Conservation (phyloP, 2,888 invertebrate species). For the Eucriotettix oculatus region DNA sequence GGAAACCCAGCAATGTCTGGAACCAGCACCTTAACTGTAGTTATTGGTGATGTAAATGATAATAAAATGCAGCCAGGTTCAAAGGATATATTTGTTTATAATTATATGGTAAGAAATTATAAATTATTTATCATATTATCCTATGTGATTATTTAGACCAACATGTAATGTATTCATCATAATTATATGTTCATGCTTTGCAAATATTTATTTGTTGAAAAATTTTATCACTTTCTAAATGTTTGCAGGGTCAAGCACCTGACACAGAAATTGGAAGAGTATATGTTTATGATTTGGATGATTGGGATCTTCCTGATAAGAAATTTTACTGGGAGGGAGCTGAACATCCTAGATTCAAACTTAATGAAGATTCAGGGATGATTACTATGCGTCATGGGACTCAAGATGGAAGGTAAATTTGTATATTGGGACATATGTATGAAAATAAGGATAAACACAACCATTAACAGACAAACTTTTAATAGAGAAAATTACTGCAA, state of each 20-base stretch:
- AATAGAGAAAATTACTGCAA: too few relatives aligned
- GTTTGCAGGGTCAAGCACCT: conserved; percentile 60
- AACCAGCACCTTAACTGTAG: conserved; percentile 86
- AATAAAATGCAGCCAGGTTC: conserved; percentile 97
- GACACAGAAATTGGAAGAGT: conserved; percentile 88
- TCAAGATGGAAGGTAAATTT: conserved; percentile 50
- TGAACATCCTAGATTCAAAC: conserved; percentile 72
- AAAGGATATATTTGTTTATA: conserved; percentile 91
- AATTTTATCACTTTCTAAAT: not conserved
- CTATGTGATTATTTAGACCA: not conserved
- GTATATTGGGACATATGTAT: too few relatives aligned
- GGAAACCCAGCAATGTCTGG: conserved; percentile 94
- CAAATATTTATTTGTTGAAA: not conserved
- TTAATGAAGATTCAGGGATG: conserved; percentile 87
- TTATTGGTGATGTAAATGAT: conserved; percentile 95
- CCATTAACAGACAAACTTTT: too few relatives aligned
- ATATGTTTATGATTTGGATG: conserved; percentile 93
- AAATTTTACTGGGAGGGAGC: conserved; percentile 87
- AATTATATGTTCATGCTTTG: not conserved
- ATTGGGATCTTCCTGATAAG: conserved; percentile 97
- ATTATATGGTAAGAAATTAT: conserved; percentile 45
- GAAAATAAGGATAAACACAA: too few relatives aligned
- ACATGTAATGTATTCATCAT: not conserved
- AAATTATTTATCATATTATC: not conserved
- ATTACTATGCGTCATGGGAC: conserved; percentile 90